Base-by-base conservation (phyloP, 2,888 invertebrate genomes). In the Rugalucina vietnamica region DNA sequence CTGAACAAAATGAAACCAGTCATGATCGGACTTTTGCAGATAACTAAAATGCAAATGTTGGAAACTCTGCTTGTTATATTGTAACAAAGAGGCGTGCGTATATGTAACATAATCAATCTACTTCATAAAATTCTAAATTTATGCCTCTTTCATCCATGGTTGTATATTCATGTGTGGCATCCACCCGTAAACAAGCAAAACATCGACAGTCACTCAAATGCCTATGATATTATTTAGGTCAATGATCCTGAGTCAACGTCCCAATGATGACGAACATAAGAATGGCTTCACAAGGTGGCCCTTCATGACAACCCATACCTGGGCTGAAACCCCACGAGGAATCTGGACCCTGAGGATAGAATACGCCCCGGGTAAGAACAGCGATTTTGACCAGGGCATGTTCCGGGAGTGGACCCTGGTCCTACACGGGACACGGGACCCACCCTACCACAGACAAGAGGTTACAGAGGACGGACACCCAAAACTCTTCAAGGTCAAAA, bases 301-400 rank as follows among this genome's bases (percentile, higher is more conserved):
- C 29, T 99, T 99, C 95, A 99, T 99, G 99, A 99, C 99, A 36
- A 99, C 99, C 1, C 99, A 99, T 95, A 99, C 98, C 0, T 99
- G 99, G 99, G 99, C 99, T 29, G 99, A 99, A 95, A 98, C 99
- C 95, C 99, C 99, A 0, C 97, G 98, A 92, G 99, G 99, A 27
- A 97, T 96, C 29, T 99, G 99, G 99, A 96, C 96, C 81, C 96
- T 99, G 87, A 98, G 99, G 96, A 98, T 98, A 71, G 93, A 95
- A 84, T 95, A 96, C 91, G 95, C 95, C 82, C 94, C 93, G 1
- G 94, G 93, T 12, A 88, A 92, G 78, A 92, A 92, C 84, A 89
- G 90, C 76, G 89, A 88, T 49, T 96, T 97, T 0, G 97, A 98
- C 91, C 96, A 96, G 0, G 99, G 99, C 29, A 97, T 97, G 96